Conservation (phyloP, 2,113 vertebrate genomes). For the Tachycineta bicolor region DNA sequence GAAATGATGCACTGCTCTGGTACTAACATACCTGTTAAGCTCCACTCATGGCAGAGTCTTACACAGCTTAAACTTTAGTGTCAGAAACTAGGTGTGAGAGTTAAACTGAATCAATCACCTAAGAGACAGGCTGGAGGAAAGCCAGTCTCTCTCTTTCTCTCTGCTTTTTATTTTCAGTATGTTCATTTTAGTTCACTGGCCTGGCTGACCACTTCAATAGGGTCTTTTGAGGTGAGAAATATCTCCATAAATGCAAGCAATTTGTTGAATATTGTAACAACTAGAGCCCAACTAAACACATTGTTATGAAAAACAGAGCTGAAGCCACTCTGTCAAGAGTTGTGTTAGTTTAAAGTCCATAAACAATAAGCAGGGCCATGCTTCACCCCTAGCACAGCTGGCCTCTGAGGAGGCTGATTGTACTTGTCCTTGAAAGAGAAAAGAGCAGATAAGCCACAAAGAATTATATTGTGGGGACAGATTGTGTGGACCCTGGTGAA, state of each 20-base stretch:
- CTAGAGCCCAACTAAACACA: not conserved
- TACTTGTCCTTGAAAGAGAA: conserved; percentile 15
- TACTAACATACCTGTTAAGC: not conserved
- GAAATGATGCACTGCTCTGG: not conserved
- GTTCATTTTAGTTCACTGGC: not conserved
- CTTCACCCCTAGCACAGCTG: not conserved
- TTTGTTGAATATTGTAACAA: not conserved
- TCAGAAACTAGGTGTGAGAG: not conserved
- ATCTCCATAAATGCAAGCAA: not conserved
- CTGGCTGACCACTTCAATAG: not conserved
- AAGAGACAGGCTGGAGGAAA: not conserved
- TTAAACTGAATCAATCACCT: not conserved
- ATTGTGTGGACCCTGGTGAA: not conserved
- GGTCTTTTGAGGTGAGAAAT: not conserved
- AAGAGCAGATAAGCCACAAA: conserved; percentile 25
- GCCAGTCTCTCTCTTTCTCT: not conserved
- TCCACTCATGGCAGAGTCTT: not conserved
- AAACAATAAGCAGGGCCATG: not conserved
- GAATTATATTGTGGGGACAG: conserved; percentile 10
- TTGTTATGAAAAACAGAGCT: not conserved
- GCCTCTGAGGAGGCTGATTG: not conserved
- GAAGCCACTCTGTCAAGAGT: not conserved
- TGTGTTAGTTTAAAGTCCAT: not conserved
- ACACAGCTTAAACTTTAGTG: not conserved
- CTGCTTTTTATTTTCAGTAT: not conserved